A percentile compares a stretch with the other conserved stretches of the same genome.
Conservation (phyloP, 2,113 vertebrate genomes). For the Marmota monax region DNA sequence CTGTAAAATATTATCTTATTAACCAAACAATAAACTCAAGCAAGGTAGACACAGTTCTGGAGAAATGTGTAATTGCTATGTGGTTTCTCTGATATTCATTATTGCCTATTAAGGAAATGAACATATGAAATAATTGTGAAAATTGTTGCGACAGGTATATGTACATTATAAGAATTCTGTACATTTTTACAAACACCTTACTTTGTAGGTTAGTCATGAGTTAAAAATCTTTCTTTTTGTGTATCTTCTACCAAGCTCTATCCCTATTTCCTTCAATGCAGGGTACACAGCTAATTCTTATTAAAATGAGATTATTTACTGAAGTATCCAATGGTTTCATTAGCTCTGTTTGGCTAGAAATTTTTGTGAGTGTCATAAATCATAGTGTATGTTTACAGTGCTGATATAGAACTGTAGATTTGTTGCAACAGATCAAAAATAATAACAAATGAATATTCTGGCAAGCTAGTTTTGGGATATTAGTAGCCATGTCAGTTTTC, state of each 20-base stretch:
- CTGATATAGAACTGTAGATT: not conserved
- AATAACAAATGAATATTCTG: constrained; percentile 27
- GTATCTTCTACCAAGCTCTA: not conserved
- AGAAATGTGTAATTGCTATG: not conserved
- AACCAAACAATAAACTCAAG: not conserved
- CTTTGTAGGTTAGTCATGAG: not conserved
- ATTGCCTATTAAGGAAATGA: not conserved
- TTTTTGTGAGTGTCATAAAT: constrained; percentile 52
- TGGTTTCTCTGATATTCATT: not conserved
- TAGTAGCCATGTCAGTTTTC: not conserved
- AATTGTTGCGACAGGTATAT: not conserved
- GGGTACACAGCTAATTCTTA: not conserved
- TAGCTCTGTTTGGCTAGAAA: constrained; percentile 25
- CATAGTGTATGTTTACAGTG: not conserved
- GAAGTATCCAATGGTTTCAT: constrained; percentile 15
- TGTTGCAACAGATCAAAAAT: constrained; percentile 9
- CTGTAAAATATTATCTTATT: constrained; percentile 4
- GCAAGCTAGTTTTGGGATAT: not conserved
- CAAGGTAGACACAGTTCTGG: not conserved
- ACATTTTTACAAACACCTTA: not conserved
- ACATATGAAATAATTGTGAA: not conserved
- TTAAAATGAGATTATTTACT: not conserved
- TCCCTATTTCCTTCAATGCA: not conserved
- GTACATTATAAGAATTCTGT: not conserved
- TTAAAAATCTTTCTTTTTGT: not conserved